These are phyloP conservation scores for Notothenia rossii DNA, from an alignment of 2,113 vertebrate genomes.

Conservation along the genomic window DNA sequence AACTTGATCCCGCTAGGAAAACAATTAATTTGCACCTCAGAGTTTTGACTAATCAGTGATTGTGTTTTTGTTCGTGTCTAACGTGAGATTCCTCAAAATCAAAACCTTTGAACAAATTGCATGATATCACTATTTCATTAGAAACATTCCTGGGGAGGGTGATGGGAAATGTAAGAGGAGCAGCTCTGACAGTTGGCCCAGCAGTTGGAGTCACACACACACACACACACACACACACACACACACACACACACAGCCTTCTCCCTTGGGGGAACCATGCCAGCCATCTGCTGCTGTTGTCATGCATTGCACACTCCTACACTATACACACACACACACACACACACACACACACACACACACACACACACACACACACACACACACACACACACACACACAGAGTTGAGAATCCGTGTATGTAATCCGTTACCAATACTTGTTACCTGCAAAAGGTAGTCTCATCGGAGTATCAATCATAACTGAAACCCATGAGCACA, in stretches of 20 bases:
- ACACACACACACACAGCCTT: conserved; percentile 42
- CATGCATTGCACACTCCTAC: conserved; percentile 45
- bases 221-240: conserved; percentile 35
- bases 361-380: conserved; percentile 33
- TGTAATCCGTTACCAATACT: too few species aligned
- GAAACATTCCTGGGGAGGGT: conserved; percentile 55
- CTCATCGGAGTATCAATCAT: too few species aligned
- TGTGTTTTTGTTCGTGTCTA: background rate
- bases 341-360: conserved; percentile 24
- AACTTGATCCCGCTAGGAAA: background rate
- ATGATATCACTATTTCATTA: conserved; percentile 52
- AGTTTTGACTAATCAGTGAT: background rate
- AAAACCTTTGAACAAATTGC: conserved; percentile 35
- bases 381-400: conserved; percentile 25
- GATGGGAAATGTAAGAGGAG: conserved; percentile 68
- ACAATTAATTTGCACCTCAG: too few species aligned
- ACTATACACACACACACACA: conserved; percentile 14
- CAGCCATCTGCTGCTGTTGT: conserved; percentile 69
- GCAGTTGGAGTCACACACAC: too few species aligned
- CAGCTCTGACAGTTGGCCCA: conserved; percentile 77
- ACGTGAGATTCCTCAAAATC: background rate
- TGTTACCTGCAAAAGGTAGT: too few species aligned
- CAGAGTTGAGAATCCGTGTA: too few species aligned
- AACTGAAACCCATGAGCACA: too few species aligned
- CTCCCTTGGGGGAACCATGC: conserved; percentile 36